Percentiles rank a stretch among this genome's conserved stretches.
Conservation (phyloP, 1,140 invertebrate species). For the Halictus rubicundus region DNA sequence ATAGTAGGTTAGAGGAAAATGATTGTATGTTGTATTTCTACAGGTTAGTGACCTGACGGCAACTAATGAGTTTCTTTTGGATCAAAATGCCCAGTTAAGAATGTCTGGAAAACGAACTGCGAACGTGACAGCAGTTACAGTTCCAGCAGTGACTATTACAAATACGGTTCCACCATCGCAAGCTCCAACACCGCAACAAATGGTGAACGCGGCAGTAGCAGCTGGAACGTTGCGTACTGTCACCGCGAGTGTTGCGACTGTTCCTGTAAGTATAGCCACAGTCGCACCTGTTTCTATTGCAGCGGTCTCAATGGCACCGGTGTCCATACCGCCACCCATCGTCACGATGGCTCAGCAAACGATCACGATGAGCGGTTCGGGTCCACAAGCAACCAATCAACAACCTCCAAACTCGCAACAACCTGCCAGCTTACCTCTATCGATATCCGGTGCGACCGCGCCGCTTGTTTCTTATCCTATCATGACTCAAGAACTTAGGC, state of each 20-base stretch:
- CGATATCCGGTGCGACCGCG: conserved; percentile 82
- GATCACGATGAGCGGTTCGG: conserved; percentile 76
- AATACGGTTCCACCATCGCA: conserved; percentile 81
- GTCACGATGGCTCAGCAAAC: conserved; percentile 83
- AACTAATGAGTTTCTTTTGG: conserved; percentile 90
- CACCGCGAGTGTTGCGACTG: conserved; percentile 84
- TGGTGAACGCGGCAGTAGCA: conserved; percentile 78
- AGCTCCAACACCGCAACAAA: conserved; percentile 79
- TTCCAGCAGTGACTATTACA: conserved; percentile 83
- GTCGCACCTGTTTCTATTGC: conserved; percentile 82
- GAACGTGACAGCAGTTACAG: conserved; percentile 81
- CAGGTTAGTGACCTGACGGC: conserved; percentile 86
- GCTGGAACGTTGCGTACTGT: conserved; percentile 82
- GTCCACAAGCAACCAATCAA: conserved; percentile 75
- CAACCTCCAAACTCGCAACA: conserved; percentile 76
- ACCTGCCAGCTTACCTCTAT: conserved; percentile 77
- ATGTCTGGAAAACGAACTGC: conserved; percentile 83
- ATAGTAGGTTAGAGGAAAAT: background rate
- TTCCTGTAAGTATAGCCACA: conserved; percentile 84
- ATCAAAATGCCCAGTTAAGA: conserved; percentile 89
- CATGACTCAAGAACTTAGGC: conserved; percentile 83
- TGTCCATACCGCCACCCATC: conserved; percentile 82
- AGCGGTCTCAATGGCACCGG: conserved; percentile 83
- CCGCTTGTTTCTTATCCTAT: conserved; percentile 88
- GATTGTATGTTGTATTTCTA: background rate